These are phyloP conservation scores for Anser brachyrhynchus DNA, from an alignment of 2,113 vertebrate genomes.

Conservation along the genomic window DNA sequence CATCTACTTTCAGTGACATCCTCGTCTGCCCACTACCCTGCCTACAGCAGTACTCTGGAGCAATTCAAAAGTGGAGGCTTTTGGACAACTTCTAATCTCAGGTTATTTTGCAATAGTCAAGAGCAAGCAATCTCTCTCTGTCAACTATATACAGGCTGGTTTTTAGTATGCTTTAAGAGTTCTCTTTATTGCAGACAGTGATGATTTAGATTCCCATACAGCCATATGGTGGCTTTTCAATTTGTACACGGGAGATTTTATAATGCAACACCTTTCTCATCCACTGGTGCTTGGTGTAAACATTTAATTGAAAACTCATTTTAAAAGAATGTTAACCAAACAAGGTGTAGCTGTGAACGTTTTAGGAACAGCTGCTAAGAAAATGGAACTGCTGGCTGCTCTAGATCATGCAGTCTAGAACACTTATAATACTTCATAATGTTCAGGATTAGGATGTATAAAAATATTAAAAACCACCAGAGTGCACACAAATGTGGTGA, in stretches of 20 bases:
- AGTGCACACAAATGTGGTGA: conserved; percentile 61
- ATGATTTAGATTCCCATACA: conserved; percentile 18
- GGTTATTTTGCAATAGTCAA: not conserved
- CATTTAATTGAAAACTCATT: conserved; percentile 29
- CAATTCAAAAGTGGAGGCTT: not conserved
- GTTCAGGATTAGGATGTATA: conserved; percentile 59
- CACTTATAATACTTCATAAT: conserved; percentile 40
- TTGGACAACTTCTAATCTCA: not conserved
- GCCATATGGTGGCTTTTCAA: not conserved
- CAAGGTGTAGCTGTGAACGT: conserved; percentile 17
- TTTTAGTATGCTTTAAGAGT: conserved; percentile 14
- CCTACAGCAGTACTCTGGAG: not conserved
- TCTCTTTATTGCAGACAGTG: conserved; percentile 48
- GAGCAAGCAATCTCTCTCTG: not conserved
- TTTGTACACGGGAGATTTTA: not conserved
- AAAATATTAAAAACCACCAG: conserved; percentile 68
- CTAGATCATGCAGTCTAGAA: conserved; percentile 68
- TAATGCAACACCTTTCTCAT: not conserved
- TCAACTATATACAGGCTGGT: conserved; percentile 54
- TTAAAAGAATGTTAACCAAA: conserved; percentile 33
- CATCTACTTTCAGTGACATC: not conserved
- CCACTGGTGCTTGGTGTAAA: conserved; percentile 44
- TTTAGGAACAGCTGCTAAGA: conserved; percentile 32
- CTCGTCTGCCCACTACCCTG: conserved; percentile 1
- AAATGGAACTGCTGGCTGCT: conserved; percentile 23